A percentile compares a stretch with the other conserved stretches of the same genome.
Conservation (phyloP, 1,140 invertebrate genomes). For the Bombus picipes region DNA sequence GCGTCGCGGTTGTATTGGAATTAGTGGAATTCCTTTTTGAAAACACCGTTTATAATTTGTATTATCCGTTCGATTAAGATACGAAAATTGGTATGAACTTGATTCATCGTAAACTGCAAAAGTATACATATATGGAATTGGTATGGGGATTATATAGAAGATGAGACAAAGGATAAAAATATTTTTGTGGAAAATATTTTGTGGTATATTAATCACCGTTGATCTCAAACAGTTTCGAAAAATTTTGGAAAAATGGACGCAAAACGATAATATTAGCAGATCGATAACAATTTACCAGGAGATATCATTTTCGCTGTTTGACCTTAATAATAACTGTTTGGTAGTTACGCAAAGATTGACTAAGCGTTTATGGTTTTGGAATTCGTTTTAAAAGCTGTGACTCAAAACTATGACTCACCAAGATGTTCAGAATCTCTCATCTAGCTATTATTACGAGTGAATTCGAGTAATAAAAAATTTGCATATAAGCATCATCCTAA, state of each 20-base stretch:
- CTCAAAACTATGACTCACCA: constrained; percentile 12
- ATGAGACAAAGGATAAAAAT: neutral
- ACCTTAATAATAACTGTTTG: neutral
- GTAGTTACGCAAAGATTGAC: neutral
- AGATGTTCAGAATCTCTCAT: neutral
- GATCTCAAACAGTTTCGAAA: too few relatives aligned
- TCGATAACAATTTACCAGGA: neutral
- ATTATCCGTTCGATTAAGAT: too few relatives aligned
- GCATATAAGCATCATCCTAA: neutral
- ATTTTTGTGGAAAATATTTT: neutral
- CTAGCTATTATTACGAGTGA: constrained; percentile 7
- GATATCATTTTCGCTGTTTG: neutral
- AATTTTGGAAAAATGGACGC: neutral
- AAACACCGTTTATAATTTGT: neutral
- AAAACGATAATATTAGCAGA: neutral
- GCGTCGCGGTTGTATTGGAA: neutral
- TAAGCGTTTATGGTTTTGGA: constrained; percentile 9
- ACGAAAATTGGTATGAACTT: too few relatives aligned
- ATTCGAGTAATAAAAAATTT: constrained; percentile 11
- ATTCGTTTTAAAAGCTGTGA: neutral
- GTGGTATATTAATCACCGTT: too few relatives aligned
- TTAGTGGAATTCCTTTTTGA: neutral
- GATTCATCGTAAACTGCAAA: too few relatives aligned
- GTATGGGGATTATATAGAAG: neutral
- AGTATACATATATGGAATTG: neutral